Conservation (phyloP, 1,140 invertebrate genomes). For the Habropoda laboriosa region DNA sequence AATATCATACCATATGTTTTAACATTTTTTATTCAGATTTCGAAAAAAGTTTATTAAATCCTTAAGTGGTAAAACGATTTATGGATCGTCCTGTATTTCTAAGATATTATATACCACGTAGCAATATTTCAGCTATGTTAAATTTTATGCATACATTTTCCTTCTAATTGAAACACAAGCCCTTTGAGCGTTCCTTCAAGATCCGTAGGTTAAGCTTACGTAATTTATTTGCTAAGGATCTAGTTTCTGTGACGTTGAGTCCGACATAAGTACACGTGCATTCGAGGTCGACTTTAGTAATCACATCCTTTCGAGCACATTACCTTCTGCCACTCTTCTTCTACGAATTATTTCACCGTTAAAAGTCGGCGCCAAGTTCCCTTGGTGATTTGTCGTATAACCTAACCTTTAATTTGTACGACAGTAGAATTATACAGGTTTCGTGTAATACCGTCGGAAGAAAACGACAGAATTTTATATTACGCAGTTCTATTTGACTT, state of each 20-base stretch:
- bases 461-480: no score
- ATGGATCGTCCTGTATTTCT: no score
- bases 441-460: no score
- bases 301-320: not conserved
- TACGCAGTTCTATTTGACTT: no score
- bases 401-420: no score
- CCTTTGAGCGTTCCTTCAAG: not conserved
- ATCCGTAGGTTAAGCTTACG: not conserved
- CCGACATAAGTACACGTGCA: not conserved
- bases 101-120: no score
- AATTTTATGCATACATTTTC: not conserved
- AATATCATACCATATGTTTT: no score
- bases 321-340: not conserved
- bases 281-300: constrained; percentile 1
- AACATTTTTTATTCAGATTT: no score
- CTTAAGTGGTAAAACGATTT: no score
- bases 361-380: no score
- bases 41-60: no score
- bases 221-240: constrained; percentile 20
- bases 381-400: not conserved
- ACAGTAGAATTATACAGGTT: no score
- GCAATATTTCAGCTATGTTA: not conserved
- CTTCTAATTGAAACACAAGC: constrained; percentile 4
- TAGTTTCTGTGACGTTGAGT: constrained; percentile 1
- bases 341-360: not conserved